phyloP scores from a whole-genome alignment of 2,888 invertebrate genomes.

The Pyrochroa serraticornis region DNA sequence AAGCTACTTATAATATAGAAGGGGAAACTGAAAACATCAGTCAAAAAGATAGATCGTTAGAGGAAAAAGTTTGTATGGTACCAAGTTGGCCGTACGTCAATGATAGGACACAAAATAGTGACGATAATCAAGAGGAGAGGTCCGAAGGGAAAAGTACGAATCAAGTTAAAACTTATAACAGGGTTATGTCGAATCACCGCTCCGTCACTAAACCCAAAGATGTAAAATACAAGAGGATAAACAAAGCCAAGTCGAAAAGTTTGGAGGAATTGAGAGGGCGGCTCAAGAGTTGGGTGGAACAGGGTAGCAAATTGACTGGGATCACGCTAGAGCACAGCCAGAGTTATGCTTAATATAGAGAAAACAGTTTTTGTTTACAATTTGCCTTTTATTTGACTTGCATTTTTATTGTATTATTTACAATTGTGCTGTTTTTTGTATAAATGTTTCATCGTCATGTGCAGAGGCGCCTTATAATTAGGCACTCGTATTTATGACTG shows the following conservation, averaged over 20 bases:
- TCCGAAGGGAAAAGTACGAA: conserved; percentile 41
- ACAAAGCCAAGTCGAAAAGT: conserved; percentile 89
- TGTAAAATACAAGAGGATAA: conserved; percentile 88
- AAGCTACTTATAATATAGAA: conserved; percentile 44
- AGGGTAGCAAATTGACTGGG: conserved; percentile 72
- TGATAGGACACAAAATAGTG: conserved; percentile 49
- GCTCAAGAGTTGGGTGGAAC: conserved; percentile 85
- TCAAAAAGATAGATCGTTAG: conserved; percentile 42
- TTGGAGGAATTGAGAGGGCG: conserved; percentile 82
- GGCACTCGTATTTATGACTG: too few species aligned
- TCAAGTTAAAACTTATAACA: conserved; percentile 71
- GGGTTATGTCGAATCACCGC: conserved; percentile 89
- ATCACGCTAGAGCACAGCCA: conserved; percentile 71
- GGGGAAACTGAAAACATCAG: conserved; percentile 34
- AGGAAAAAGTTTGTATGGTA: conserved; percentile 41
- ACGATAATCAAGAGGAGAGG: conserved; percentile 55
- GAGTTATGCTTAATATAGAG: conserved; percentile 52
- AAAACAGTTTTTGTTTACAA: conserved; percentile 14
- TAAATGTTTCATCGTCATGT: neutral
- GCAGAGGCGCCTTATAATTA: too few species aligned
- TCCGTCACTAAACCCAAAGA: conserved; percentile 91
- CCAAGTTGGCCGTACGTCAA: conserved; percentile 42
- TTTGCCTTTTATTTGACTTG: conserved; percentile 3
- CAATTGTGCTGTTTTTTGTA: neutral
- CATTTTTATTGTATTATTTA: conserved; percentile 2